A percentile compares a stretch with the other conserved stretches of the same genome.
These are phyloP conservation scores for Saccostrea cuccullata DNA, from an alignment of 1,140 invertebrate species.

Conservation along the genomic window DNA sequence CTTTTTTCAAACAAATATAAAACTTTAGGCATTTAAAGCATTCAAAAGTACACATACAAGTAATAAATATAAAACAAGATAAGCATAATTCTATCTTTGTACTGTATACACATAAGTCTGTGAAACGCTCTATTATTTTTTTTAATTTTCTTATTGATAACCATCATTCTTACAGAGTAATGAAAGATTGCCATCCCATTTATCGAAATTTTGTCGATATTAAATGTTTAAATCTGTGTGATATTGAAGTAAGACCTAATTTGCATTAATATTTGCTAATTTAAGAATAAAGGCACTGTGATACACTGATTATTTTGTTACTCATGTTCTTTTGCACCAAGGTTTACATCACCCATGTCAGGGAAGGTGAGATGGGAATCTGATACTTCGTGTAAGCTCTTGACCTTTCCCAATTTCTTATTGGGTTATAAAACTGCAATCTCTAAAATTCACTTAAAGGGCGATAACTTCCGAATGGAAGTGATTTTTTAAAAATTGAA, in stretches of 20 bases:
- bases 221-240: neutral
- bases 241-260: neutral
- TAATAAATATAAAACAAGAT: neutral
- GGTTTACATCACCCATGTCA: neutral
- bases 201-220: neutral
- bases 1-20: too few relatives aligned
- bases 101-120: neutral
- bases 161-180: neutral
- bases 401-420: too few relatives aligned
- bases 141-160: neutral
- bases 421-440: too few relatives aligned
- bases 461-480: too few relatives aligned
- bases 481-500: too few relatives aligned
- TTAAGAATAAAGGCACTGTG: slow-evolving; percentile 33
- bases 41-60: neutral
- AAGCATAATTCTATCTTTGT: neutral
- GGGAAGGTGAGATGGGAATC: too few relatives aligned
- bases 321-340: neutral
- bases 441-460: too few relatives aligned
- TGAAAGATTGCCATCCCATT: neutral
- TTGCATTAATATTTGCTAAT: slow-evolving; percentile 3
- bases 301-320: neutral
- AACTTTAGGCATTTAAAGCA: too few relatives aligned
- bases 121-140: neutral
- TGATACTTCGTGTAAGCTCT: too few relatives aligned